Conservation (phyloP, 2,797 vertebrate species). For the Natrix natrix region DNA sequence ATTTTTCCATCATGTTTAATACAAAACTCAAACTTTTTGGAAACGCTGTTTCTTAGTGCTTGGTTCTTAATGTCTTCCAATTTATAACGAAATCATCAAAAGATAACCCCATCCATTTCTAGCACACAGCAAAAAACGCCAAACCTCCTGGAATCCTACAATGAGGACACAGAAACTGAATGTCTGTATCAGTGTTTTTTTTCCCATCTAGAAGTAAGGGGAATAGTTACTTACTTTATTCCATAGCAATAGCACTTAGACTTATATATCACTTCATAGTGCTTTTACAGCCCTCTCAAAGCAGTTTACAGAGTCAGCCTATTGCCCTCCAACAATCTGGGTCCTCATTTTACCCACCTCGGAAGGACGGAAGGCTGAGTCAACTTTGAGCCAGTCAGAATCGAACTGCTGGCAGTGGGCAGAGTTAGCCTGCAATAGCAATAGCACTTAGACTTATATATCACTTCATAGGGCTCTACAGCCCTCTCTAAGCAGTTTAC, state of each 20-base stretch:
- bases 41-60: neutral
- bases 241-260: neutral
- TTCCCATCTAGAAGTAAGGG: neutral
- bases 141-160: neutral
- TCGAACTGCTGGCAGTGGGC: too few relatives aligned
- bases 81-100: neutral
- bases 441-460: too few relatives aligned
- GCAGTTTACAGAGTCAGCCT: too few relatives aligned
- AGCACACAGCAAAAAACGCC: neutral
- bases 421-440: too few relatives aligned
- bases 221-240: neutral
- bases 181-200: neutral
- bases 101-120: neutral
- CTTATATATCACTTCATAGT: too few relatives aligned
- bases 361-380: too few relatives aligned
- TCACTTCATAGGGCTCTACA: too few relatives aligned
- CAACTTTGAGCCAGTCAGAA: too few relatives aligned
- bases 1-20: neutral
- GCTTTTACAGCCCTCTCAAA: too few relatives aligned
- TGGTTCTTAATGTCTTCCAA: neutral
- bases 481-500: too few relatives aligned
- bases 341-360: too few relatives aligned
- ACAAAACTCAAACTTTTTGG: neutral
- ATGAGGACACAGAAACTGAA: neutral
- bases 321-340: too few relatives aligned